Base-by-base conservation (phyloP, 2,113 vertebrate genomes). In the Eolophus roseicapilla region DNA sequence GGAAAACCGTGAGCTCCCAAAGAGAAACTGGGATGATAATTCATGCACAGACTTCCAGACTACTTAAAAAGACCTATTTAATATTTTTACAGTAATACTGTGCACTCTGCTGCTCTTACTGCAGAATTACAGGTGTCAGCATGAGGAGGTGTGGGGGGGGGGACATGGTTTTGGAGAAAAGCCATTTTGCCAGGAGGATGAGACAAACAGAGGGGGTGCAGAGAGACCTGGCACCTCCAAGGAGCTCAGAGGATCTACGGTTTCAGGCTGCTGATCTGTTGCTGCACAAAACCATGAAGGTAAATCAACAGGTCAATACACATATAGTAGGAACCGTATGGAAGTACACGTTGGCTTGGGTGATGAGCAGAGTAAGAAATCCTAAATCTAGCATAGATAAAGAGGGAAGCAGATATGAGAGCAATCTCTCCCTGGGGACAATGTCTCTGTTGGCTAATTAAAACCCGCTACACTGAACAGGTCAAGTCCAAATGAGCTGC, bases 51-150 rank as follows among this genome's bases (percentile, higher is more conserved):
- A 10, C 46, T 82, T 68, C 64, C 88, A 92, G 62, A 86, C 37
- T 89, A 35, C 65, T 93, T 93, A 25, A 94, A 82, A 90, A 27
- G 80, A 33, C 33, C 33, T 89, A 75, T 59, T 93, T 75, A 92
- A 79, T 92, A 95, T 91, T 94, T 95, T 94, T 86, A 92, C 86
- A 95, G 95, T 81, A 96, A 96, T 84, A 93, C 88, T 93, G 12
- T 92, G 92, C 92, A 92, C 93, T 96, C 95, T 95, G 82, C 96
- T 96, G 93, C 92, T 92, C 50, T 75, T 78, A 81, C 64, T 64
- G 86, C 27, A 95, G 93, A 92, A 97, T 78, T 96, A 96, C 95
- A 96, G 93, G 93, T 93, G 80, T 81, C 92, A 84, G 39, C 73
- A 44, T 62, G 44, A 39, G 47, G 84, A 92, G 71, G 55, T 43